These are phyloP conservation scores for Brachionus koreanus DNA, from an alignment of 1,140 invertebrate species.

Conservation along the genomic window DNA sequence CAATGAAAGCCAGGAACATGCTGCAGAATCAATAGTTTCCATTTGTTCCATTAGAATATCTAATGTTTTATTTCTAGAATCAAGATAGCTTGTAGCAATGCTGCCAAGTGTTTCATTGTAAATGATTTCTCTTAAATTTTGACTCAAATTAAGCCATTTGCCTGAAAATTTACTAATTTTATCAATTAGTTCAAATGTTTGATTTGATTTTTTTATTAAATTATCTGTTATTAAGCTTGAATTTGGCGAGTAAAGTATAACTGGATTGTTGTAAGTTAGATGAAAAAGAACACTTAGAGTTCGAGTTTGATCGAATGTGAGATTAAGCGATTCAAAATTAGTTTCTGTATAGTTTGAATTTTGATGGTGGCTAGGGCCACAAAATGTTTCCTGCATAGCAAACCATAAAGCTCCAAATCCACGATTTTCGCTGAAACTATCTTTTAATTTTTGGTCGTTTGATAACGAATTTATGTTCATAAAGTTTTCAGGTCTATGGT, in stretches of 20 bases:
- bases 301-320: constrained; percentile 14
- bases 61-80: constrained; percentile 44
- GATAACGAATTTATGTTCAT: not conserved
- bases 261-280: constrained; percentile 60
- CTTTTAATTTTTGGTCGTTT: not conserved
- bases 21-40: constrained; percentile 58
- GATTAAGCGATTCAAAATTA: not conserved
- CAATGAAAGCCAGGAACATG: constrained; percentile 58
- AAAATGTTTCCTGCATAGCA: constrained; percentile 60
- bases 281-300: constrained; percentile 55
- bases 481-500: not conserved
- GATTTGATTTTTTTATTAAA: constrained; percentile 55
- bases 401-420: constrained; percentile 59
- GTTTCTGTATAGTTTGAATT: constrained; percentile 44
- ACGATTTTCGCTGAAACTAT: not conserved
- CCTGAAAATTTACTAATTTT: constrained; percentile 57
- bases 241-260: constrained; percentile 60
- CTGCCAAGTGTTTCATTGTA: constrained; percentile 54
- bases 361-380: constrained; percentile 51
- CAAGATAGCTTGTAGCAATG: constrained; percentile 46
- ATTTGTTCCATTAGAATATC: constrained; percentile 56
- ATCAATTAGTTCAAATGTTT: constrained; percentile 59
- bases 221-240: constrained; percentile 54
- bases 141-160: constrained; percentile 57
- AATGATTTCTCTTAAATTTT: constrained; percentile 55